Percentiles rank a stretch among this genome's conserved stretches.
These are phyloP conservation scores for Drosophila hydei DNA, from an alignment of 1,140 invertebrate species.

Conservation along the genomic window DNA sequence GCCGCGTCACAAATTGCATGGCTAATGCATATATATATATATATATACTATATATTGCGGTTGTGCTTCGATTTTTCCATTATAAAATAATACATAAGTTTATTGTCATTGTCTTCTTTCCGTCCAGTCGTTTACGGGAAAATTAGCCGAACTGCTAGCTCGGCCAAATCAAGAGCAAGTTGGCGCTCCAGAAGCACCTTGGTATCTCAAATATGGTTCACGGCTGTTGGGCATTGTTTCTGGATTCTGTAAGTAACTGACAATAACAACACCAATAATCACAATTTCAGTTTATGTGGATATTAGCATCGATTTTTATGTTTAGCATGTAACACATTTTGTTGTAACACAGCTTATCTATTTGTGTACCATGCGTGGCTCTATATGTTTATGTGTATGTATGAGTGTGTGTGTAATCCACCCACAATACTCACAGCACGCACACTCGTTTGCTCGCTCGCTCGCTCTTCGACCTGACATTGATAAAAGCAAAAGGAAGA, in stretches of 20 bases:
- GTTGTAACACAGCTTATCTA: conserved; percentile 56
- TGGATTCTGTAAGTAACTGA: conserved; percentile 88
- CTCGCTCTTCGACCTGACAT: conserved; percentile 56
- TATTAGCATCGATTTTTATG: conserved; percentile 70
- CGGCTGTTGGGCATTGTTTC: conserved; percentile 93
- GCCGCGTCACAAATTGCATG: conserved; percentile 53
- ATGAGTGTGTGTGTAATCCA: conserved; percentile 25
- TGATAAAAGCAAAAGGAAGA: conserved; percentile 66
- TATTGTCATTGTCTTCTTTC: conserved; percentile 15
- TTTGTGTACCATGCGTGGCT: conserved; percentile 21
- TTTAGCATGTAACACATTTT: conserved; percentile 49
- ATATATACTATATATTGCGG: conserved; percentile 8
- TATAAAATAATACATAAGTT: conserved; percentile 24
- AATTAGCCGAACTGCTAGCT: conserved; percentile 90
- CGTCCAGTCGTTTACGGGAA: conserved; percentile 90
- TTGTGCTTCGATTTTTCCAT: conserved; percentile 61
- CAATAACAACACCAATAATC: neutral
- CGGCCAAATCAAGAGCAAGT: conserved; percentile 88
- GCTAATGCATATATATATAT: neutral
- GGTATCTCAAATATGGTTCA: conserved; percentile 94
- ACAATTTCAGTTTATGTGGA: conserved; percentile 16
- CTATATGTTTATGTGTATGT: conserved; percentile 24
- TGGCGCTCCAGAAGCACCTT: conserved; percentile 92
- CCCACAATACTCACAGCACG: conserved; percentile 54
- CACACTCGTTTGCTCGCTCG: conserved; percentile 36